Base-by-base conservation (phyloP, 2,888 invertebrate species). In the Muschampia plurimacula region DNA sequence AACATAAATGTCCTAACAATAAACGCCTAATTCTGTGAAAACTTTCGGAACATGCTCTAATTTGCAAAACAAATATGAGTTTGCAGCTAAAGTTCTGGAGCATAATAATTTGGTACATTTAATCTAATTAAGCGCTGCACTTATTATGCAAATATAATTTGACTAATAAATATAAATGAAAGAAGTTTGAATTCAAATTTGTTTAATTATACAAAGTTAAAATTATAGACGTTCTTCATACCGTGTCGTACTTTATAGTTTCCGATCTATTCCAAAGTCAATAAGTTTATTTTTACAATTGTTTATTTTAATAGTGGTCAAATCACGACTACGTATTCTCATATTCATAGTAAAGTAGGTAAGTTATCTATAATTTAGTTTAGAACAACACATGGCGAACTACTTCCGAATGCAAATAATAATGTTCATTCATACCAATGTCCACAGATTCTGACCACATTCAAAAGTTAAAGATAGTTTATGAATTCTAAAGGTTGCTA, bases 21-120 rank as follows among this genome's bases (percentile, higher is more conserved):
- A 36, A 62, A 41, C 39, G 36, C n/a, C 39, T 39, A 63, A 63
- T 63, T 63, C 22, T 9, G 22, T 44, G 28, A 7, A 22, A 65
- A 71, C 22, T 66, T 60, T 66, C 22, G 8, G 36, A 46, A 71
- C 49, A 67, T 67, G 72, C 44, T 55, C 60, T 63, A 32, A 49
- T 72, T 55, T 44, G 28, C 62, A 52, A 55, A 67, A 52, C 52
- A 63, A 44, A 63, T 66, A 62, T 55, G 52, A 67, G 66, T 52
- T 67, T 22, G 22, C 39, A 67, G 62, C 52, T 32, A 13, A 67
- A 63, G 41, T 67, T 72, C 28, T 28, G 10, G 44, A 62, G 28
- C 72, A 44, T 39, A 62, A 71, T 55, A 60, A 22, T 55, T 55
- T 72, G 62, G 60, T 72, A 67, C 67, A 67, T 41, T 67, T 72